phyloP scores from a whole-genome alignment of 2,797 vertebrate genomes.

The Urosaurus nigricauda region DNA sequence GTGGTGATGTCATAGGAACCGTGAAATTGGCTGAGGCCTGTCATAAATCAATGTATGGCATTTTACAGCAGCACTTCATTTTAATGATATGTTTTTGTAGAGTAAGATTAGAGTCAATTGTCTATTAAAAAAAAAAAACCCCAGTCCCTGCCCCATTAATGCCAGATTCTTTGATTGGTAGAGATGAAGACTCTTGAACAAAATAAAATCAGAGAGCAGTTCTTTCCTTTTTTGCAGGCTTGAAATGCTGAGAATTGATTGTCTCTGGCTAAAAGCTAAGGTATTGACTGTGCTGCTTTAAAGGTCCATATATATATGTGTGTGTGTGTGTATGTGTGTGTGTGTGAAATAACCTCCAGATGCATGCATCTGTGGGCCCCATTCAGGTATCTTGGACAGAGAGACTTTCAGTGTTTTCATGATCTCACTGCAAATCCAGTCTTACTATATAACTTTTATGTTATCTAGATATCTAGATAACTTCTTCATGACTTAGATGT shows the following conservation, averaged over 20 bases:
- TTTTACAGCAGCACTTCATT: conserved; percentile 32
- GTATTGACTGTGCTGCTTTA: background rate
- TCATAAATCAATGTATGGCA: conserved; percentile 26
- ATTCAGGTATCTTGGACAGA: background rate
- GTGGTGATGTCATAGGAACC: conserved; percentile 38
- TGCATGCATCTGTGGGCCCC: background rate
- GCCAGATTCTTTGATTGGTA: conserved; percentile 28
- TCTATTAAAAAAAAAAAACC: conserved; percentile 10
- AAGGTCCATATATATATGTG: background rate
- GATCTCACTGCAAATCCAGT: background rate
- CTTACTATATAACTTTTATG: background rate
- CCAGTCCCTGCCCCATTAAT: conserved; percentile 14
- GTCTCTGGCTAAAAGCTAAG: background rate
- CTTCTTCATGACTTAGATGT: too few relatives aligned
- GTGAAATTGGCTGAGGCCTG: conserved; percentile 17
- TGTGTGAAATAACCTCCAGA: background rate
- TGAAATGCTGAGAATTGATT: conserved; percentile 17
- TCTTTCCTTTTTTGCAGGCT: background rate
- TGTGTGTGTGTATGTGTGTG: too few relatives aligned
- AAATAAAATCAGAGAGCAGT: background rate
- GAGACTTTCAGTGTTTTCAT: background rate
- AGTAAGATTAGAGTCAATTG: conserved; percentile 37
- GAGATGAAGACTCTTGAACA: background rate
- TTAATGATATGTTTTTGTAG: conserved; percentile 34
- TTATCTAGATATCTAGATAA: too few relatives aligned